These are phyloP conservation scores for Rhinogobius similis DNA, from an alignment of 2,113 vertebrate genomes.

Conservation along the genomic window DNA sequence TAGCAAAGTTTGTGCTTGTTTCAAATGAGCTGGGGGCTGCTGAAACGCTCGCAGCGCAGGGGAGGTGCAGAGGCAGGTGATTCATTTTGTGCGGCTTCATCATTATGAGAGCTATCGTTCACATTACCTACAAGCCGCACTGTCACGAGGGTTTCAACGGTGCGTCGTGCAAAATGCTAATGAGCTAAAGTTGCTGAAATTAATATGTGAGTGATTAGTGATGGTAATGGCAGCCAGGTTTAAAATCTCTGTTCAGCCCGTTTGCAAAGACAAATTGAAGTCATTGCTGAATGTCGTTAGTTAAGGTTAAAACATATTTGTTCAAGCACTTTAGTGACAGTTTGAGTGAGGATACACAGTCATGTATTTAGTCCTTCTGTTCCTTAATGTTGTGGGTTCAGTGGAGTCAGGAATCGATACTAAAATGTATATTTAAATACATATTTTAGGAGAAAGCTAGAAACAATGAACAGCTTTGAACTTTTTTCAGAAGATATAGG, in stretches of 20 bases:
- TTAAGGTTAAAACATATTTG: background rate
- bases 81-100: slow-evolving; percentile 9
- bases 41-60: background rate
- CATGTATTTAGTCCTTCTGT: background rate
- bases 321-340: background rate
- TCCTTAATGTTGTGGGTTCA: background rate
- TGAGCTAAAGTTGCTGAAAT: slow-evolving; percentile 5
- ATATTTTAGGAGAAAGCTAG: too few relatives aligned
- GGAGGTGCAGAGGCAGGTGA: slow-evolving; percentile 2
- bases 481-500: background rate
- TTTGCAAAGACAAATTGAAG: background rate
- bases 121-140: slow-evolving; percentile 5
- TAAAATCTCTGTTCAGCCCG: background rate
- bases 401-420: background rate
- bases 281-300: background rate
- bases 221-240: background rate
- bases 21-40: slow-evolving; percentile 6
- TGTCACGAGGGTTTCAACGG: background rate
- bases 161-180: background rate
- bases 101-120: background rate
- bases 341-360: background rate
- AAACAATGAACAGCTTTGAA: too few relatives aligned
- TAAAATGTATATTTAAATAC: too few relatives aligned
- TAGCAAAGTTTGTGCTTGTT: slow-evolving; percentile 3
- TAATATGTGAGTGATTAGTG: slow-evolving; percentile 1